phyloP scores from a whole-genome alignment of 1,140 invertebrate genomes.

The Pomacea maculata region DNA sequence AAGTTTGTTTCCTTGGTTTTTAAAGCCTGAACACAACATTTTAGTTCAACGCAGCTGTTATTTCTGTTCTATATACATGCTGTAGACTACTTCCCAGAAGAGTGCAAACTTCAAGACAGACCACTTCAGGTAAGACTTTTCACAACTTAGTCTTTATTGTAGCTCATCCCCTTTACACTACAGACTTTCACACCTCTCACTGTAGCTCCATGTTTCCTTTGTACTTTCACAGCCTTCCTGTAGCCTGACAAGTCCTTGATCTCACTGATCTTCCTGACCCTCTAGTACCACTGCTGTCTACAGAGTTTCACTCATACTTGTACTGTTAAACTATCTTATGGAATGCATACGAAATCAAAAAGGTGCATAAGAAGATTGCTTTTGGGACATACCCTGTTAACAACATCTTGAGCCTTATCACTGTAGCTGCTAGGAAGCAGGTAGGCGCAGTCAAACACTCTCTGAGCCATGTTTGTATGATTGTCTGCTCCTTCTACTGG shows the following conservation, averaged over 20 bases:
- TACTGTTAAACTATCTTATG: too few relatives aligned
- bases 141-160: too few relatives aligned
- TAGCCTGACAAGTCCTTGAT: too few relatives aligned
- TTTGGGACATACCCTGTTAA: slow-evolving; percentile 46
- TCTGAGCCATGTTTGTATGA: slow-evolving; percentile 61
- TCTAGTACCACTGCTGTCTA: too few relatives aligned
- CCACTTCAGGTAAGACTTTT: not conserved
- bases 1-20: slow-evolving; percentile 2
- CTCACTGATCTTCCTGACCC: too few relatives aligned
- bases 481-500: slow-evolving; percentile 60
- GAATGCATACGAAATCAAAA: too few relatives aligned
- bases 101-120: not conserved
- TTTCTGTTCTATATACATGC: not conserved
- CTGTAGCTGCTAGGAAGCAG: slow-evolving; percentile 51
- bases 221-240: too few relatives aligned
- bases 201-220: too few relatives aligned
- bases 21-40: not conserved
- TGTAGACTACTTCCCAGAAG: not conserved
- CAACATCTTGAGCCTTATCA: slow-evolving; percentile 52
- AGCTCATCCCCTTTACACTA: too few relatives aligned
- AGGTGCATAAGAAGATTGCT: too few relatives aligned
- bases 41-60: not conserved
- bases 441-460: slow-evolving; percentile 58
- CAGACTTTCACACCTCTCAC: too few relatives aligned
- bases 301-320: too few relatives aligned